phyloP scores from a whole-genome alignment of 1,140 invertebrate genomes.

The Drosophila oshimai region DNA sequence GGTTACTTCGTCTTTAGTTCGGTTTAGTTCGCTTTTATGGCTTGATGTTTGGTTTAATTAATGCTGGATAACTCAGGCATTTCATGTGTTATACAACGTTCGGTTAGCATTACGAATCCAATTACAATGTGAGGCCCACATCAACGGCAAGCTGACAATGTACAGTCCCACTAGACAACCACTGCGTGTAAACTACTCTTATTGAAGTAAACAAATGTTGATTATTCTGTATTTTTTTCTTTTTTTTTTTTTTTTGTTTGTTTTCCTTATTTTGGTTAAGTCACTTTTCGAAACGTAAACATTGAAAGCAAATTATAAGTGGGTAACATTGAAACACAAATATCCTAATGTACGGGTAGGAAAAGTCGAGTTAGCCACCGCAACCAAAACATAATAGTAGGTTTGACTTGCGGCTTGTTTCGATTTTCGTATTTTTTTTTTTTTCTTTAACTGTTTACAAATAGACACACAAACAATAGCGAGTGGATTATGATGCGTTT shows the following conservation, averaged over 20 bases:
- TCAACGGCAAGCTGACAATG: slow-evolving; percentile 86
- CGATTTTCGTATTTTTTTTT: slow-evolving; percentile 38
- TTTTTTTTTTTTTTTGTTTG: slow-evolving; percentile 20
- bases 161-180: slow-evolving; percentile 84
- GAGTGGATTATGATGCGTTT: slow-evolving; percentile 72
- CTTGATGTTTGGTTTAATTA: slow-evolving; percentile 28
- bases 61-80: slow-evolving; percentile 41
- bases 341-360: slow-evolving; percentile 29
- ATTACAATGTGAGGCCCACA: slow-evolving; percentile 85
- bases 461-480: slow-evolving; percentile 77
- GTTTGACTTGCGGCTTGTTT: slow-evolving; percentile 39
- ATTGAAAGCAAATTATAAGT: slow-evolving; percentile 73
- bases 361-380: slow-evolving; percentile 34
- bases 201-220: slow-evolving; percentile 81
- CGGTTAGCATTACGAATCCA: slow-evolving; percentile 80
- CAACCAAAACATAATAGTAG: slow-evolving; percentile 41
- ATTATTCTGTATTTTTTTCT: slow-evolving; percentile 29
- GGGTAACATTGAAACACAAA: slow-evolving; percentile 71
- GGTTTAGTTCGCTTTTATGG: slow-evolving; percentile 52
- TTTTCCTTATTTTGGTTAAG: slow-evolving; percentile 36
- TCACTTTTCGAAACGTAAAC: slow-evolving; percentile 62
- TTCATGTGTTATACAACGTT: slow-evolving; percentile 60
- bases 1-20: slow-evolving; percentile 45
- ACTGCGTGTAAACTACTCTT: slow-evolving; percentile 83
- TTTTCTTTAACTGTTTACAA: slow-evolving; percentile 15